Percentiles rank a stretch among this genome's conserved stretches.
Conservation (phyloP, 2,797 vertebrate species). For the Pelobates cultripes region DNA sequence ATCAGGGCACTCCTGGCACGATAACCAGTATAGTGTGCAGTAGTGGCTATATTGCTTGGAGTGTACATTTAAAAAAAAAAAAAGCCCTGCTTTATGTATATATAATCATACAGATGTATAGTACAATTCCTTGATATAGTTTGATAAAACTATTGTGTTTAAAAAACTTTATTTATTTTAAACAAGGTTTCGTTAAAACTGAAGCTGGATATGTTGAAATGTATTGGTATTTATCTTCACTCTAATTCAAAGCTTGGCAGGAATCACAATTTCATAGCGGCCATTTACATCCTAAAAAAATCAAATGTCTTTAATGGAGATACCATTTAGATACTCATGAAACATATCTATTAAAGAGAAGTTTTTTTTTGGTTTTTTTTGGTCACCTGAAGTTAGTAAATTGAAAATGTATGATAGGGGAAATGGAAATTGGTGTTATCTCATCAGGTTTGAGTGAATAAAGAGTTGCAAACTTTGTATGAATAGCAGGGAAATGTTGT, state of each 20-base stretch:
- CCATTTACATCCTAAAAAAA: background rate
- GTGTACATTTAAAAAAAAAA: no score
- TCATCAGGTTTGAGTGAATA: background rate
- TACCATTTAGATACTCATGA: background rate
- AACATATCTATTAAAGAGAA: constrained; percentile 1
- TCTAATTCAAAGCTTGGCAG: background rate
- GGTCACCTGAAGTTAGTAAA: constrained; percentile 15
- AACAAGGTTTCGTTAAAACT: no score
- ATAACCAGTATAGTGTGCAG: no score
- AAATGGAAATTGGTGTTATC: background rate
- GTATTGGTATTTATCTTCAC: background rate
- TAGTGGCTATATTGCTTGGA: no score
- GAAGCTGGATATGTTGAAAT: no score
- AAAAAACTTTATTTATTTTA: no score
- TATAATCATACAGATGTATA: no score
- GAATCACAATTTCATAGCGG: background rate
- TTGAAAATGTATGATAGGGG: no score
- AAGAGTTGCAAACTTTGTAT: background rate
- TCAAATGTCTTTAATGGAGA: background rate
- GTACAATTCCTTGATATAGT: no score
- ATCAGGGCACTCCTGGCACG: no score
- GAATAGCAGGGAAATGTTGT: background rate
- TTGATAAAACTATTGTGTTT: no score
- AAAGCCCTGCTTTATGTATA: no score
- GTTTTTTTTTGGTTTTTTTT: background rate